phyloP scores from a whole-genome alignment of 2,113 vertebrate genomes.

The Aplodontia rufa region DNA sequence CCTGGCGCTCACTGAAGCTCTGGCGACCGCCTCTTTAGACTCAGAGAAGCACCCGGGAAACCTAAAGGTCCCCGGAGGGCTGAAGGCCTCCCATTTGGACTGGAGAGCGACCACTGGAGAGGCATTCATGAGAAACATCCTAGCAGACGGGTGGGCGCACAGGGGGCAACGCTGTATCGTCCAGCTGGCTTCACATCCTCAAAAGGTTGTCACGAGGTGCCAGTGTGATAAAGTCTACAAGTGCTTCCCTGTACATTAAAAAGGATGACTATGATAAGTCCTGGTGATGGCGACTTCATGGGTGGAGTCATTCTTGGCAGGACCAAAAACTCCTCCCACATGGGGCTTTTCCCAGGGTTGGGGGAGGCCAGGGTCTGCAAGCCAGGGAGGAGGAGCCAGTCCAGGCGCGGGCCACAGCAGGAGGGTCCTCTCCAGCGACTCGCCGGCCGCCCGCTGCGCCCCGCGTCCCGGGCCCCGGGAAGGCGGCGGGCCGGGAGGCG shows the following conservation, averaged over 20 bases:
- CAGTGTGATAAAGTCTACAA: fast-evolving
- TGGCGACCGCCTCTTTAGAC: slow-evolving; percentile 84
- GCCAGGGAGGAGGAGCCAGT: neutral
- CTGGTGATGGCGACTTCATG: fast-evolving
- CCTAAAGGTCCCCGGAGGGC: slow-evolving; percentile 88
- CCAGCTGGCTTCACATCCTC: slow-evolving; percentile 85
- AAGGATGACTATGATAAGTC: fast-evolving
- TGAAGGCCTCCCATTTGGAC: slow-evolving; percentile 93
- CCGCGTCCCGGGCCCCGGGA: neutral
- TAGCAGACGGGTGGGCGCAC: slow-evolving; percentile 83
- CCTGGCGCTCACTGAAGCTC: slow-evolving; percentile 88
- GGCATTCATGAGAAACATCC: slow-evolving; percentile 98
- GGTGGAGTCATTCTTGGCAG: fast-evolving
- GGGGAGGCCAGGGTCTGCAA: neutral
- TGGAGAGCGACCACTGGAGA: slow-evolving; percentile 92
- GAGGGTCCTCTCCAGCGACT: neutral
- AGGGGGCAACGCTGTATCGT: slow-evolving; percentile 47
- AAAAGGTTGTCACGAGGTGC: neutral
- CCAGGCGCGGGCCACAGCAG: neutral
- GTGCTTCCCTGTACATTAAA: neutral
- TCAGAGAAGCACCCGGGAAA: slow-evolving; percentile 91
- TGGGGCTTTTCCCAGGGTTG: neutral
- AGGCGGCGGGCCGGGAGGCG: neutral
- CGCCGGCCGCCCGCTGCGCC: neutral
- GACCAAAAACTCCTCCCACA: neutral